Conservation (phyloP, 1,140 invertebrate species). For the Hylyphantes graminicola region DNA sequence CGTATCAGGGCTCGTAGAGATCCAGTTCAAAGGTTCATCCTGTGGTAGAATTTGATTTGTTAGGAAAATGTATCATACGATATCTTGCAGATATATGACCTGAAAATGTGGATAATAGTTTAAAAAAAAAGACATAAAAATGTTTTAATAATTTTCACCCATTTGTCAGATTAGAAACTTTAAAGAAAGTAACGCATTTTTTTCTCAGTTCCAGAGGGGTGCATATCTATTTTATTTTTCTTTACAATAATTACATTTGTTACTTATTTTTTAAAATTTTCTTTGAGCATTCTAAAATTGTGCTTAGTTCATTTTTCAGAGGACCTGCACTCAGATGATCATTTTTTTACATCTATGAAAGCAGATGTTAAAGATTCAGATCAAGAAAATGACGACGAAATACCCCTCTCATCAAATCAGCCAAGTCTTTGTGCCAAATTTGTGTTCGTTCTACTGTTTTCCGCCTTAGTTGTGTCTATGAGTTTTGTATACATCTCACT, state of each 20-base stretch:
- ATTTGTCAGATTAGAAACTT: too few species aligned
- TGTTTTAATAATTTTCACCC: too few species aligned
- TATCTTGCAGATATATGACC: too few species aligned
- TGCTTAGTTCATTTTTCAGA: constrained; percentile 59
- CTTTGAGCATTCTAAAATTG: constrained; percentile 36
- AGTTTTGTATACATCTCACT: constrained; percentile 83
- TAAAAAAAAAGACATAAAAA: too few species aligned
- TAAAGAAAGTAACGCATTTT: too few species aligned
- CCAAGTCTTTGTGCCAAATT: constrained; percentile 74
- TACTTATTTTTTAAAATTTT: not conserved
- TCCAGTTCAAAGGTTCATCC: too few species aligned
- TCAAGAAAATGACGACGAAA: constrained; percentile 52
- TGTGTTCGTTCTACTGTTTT: constrained; percentile 80
- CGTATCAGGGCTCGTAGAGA: too few species aligned
- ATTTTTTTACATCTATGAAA: constrained; percentile 5
- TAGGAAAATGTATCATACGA: too few species aligned
- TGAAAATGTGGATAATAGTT: too few species aligned
- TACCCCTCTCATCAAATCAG: not conserved
- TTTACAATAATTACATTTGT: constrained; percentile 2
- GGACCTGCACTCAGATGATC: constrained; percentile 41
- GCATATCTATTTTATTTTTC: constrained; percentile 2
- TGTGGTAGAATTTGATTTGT: too few species aligned
- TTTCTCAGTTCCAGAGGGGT: not conserved
- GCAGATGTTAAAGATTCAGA: constrained; percentile 49
- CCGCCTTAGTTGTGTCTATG: constrained; percentile 77